phyloP scores from a whole-genome alignment of 2,113 vertebrate species.

The Acrocephalus arundinaceus region DNA sequence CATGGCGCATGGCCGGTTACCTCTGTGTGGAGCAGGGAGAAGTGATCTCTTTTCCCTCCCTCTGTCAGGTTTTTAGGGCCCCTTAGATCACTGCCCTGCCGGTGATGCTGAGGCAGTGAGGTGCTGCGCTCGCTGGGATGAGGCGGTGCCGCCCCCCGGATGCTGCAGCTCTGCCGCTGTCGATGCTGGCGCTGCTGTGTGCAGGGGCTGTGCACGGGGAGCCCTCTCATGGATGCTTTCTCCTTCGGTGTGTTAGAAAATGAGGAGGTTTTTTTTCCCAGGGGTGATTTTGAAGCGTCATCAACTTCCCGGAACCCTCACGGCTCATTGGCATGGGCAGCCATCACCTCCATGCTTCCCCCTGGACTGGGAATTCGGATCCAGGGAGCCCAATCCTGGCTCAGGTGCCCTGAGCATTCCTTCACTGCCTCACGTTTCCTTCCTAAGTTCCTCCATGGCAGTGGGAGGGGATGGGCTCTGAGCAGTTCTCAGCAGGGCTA shows the following conservation, averaged over 20 bases:
- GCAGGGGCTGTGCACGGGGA: not conserved
- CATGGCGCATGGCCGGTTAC: accelerated
- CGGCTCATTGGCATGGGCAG: not conserved
- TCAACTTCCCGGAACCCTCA: not conserved
- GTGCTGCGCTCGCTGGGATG: not conserved
- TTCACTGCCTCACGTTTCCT: not conserved
- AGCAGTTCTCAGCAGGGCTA: accelerated
- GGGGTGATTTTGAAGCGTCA: not conserved
- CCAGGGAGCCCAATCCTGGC: not conserved
- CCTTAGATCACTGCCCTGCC: not conserved
- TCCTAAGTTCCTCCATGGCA: accelerated
- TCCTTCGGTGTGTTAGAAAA: not conserved
- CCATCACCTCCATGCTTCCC: not conserved
- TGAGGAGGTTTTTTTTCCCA: accelerated
- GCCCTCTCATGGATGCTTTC: accelerated
- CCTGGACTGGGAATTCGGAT: not conserved
- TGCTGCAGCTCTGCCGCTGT: too few relatives aligned
- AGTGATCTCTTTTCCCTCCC: not conserved
- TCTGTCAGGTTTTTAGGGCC: not conserved
- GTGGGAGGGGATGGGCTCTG: not conserved
- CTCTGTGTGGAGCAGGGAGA: accelerated
- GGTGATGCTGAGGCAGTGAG: not conserved
- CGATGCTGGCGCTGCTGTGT: accelerated
- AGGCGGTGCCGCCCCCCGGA: too few relatives aligned
- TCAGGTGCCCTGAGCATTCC: not conserved